A percentile compares a stretch with the other conserved stretches of the same genome.
These are phyloP conservation scores for Epizoanthus scotinus DNA, from an alignment of 92 coral and sea anemone genomes.

Conservation along the genomic window DNA sequence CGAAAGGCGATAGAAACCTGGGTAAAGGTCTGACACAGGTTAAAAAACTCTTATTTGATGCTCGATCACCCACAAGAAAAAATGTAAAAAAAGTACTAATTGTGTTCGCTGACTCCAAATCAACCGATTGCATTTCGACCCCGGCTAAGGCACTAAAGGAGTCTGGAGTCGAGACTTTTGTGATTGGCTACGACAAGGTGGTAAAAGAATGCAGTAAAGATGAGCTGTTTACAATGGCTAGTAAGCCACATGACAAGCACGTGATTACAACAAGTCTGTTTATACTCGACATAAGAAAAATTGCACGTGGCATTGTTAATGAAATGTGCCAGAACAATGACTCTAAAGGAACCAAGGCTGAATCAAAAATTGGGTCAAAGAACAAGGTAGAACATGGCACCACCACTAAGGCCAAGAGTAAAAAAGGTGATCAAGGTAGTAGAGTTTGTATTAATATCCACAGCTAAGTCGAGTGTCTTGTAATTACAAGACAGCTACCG, in stretches of 20 bases:
- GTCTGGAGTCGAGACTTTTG: constrained; percentile 62
- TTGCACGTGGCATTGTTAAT: constrained; percentile 13
- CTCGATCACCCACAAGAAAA: constrained; percentile 22
- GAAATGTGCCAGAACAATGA: constrained; percentile 20
- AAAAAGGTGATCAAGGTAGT: neutral
- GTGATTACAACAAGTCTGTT: constrained; percentile 24
- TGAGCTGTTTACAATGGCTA: constrained; percentile 7
- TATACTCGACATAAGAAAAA: constrained; percentile 6
- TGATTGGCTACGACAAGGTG: constrained; percentile 60
- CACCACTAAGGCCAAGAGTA: neutral
- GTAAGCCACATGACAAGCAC: constrained; percentile 2
- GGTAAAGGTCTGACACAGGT: constrained; percentile 17
- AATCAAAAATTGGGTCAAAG: neutral
- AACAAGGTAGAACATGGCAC: neutral
- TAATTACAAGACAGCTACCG: too few species aligned
- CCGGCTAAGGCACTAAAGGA: constrained; percentile 62
- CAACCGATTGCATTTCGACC: constrained; percentile 49
- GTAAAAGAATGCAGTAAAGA: constrained; percentile 10
- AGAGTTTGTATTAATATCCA: too few species aligned
- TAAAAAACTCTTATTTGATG: constrained; percentile 30
- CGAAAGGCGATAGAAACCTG: constrained; percentile 39
- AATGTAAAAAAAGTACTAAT: constrained; percentile 46
- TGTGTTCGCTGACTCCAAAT: constrained; percentile 64
- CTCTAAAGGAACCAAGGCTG: neutral
- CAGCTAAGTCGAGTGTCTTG: too few species aligned